Conservation (phyloP, 2,113 vertebrate genomes). For the Solea senegalensis region DNA sequence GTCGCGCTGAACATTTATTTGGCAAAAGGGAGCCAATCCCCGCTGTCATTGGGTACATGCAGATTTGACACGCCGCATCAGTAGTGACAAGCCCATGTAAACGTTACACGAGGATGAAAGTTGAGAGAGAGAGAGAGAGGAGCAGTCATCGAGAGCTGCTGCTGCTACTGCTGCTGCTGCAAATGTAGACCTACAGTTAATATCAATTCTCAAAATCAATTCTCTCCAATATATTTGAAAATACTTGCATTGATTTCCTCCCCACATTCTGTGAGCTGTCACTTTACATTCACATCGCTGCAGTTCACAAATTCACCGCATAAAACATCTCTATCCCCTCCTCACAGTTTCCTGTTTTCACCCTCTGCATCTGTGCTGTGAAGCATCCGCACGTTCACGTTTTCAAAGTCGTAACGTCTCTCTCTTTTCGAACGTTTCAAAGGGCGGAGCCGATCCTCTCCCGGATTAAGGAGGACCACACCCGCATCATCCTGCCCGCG, state of each 20-base stretch:
- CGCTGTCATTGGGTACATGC: slow-evolving; percentile 26
- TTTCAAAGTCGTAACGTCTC: slow-evolving; percentile 17
- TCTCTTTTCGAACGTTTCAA: slow-evolving; percentile 25
- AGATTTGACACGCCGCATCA: slow-evolving; percentile 21
- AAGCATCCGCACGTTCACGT: slow-evolving; percentile 3
- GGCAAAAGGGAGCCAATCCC: slow-evolving; percentile 25
- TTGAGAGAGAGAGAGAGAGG: too few species aligned
- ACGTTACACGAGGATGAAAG: slow-evolving; percentile 7
- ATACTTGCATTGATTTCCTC: not conserved
- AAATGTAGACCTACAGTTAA: not conserved
- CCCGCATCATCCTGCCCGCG: slow-evolving; percentile 92
- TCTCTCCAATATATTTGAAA: not conserved
- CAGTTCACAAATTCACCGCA: slow-evolving; percentile 16
- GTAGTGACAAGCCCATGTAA: slow-evolving; percentile 16
- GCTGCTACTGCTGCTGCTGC: not conserved
- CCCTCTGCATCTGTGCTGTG: not conserved
- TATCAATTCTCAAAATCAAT: not conserved
- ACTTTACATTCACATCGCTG: slow-evolving; percentile 13
- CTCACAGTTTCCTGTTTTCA: not conserved
- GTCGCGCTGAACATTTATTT: slow-evolving; percentile 36
- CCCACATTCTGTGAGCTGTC: slow-evolving; percentile 1
- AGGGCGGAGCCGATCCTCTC: slow-evolving; percentile 93
- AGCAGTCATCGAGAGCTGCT: slow-evolving; percentile 21
- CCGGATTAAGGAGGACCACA: slow-evolving; percentile 91
- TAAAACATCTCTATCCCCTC: slow-evolving; percentile 1